Evolutionary conservation across 1,140 invertebrate species (phyloP).

Genomic region (Drosophila navojoa): DNA sequence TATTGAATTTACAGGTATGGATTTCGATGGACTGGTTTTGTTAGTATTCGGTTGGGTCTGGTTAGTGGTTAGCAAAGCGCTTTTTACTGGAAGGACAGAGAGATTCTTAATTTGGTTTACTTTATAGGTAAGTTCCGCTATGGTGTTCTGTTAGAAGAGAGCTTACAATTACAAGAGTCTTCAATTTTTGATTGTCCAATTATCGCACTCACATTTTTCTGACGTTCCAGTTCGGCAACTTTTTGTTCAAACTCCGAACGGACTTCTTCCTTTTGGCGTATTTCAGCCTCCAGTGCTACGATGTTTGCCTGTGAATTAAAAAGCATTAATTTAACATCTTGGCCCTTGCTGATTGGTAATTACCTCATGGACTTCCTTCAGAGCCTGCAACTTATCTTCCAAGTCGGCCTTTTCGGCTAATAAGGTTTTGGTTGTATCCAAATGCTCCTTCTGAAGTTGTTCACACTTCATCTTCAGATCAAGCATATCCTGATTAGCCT

Average conservation of each 20-base stretch:
- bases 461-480: background rate
- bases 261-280: background rate
- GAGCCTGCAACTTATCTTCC: background rate
- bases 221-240: background rate
- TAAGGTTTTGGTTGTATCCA: background rate
- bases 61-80: background rate
- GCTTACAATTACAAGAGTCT: background rate
- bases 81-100: background rate
- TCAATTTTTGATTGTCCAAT: background rate
- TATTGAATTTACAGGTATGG: no score
- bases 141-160: background rate
- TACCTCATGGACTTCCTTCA: conserved; percentile 1
- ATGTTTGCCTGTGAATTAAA: background rate
- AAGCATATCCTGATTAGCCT: background rate
- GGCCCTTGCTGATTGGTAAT: background rate
- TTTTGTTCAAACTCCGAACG: background rate
- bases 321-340: background rate
- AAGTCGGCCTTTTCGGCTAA: background rate
- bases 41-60: background rate
- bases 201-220: background rate
- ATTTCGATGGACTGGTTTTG: background rate
- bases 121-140: conserved; percentile 3
- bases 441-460: background rate
- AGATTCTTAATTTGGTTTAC: conserved; percentile 4
- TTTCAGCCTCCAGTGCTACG: background rate